Evolutionary conservation across 2,797 vertebrate species (phyloP), one percentile per base, ranked within the genome.

Genomic region (Coracias cyanogaster): DNA sequence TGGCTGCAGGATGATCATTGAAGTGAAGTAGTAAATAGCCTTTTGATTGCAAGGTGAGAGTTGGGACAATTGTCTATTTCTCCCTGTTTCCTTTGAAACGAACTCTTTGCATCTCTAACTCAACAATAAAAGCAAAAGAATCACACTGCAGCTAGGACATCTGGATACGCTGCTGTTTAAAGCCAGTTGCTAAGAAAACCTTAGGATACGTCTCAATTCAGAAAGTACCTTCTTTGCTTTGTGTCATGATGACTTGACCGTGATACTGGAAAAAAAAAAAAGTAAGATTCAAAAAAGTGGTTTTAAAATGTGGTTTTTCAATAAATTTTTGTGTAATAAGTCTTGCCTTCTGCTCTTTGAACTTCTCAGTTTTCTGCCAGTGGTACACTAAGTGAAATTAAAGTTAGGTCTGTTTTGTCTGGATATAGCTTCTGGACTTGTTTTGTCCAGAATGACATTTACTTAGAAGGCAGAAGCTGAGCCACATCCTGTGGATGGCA

Each of bases 31-130:
- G 14, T 70, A 41, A 77, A 61, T 41, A 57, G 39, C n/a, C 29
- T 82, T 85, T 82, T 45, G 43, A 81, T 43, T 48, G 45, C 31
- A 65, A 64, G 28, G 8, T 2, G 5, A n/a, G 76, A 41, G 33
- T 10, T 52, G 64, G 45, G 29, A 33, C 24, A 29, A 7, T 43
- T 43, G 24, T 43, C 24, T 0, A 0, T 21, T 70, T 43, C 9
- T 65, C 12, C 14, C 19, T 17, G 10, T 73, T 73, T 54, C 3
- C 3, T 58, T 82, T 54, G 48, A 67, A 45, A 65, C 37, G n/a
- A 48, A 31, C 13, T 49, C 35, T 81, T 49, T 57, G 70, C 4
- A 13, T 12, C 20, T 74, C 6, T 46, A 74, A 21, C 8, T 35
- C 26, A 14, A 37, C 20, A 33, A 10, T 28, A 46, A 35, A 54